Evolutionary conservation across 2,797 vertebrate genomes (phyloP).

Genomic region (Acrossocheilus wenchowensis): DNA sequence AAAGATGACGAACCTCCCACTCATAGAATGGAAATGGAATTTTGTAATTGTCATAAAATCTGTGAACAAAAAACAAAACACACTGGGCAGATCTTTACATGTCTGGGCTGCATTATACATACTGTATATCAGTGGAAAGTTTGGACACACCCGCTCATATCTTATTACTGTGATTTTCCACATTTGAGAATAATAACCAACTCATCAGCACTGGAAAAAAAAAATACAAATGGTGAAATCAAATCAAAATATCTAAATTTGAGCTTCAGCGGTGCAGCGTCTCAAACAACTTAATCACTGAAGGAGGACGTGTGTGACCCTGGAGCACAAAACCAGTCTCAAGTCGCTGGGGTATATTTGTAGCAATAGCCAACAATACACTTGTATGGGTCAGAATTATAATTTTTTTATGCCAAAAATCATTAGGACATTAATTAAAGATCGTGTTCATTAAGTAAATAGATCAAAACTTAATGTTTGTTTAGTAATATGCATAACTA

Average conservation of each 20-base stretch:
- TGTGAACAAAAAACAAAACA: not conserved
- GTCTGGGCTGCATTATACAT: not conserved
- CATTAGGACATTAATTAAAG: too few species aligned
- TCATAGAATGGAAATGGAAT: not conserved
- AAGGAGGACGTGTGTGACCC: not conserved
- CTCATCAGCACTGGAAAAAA: too few species aligned
- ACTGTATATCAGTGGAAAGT: not conserved
- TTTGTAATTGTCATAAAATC: not conserved
- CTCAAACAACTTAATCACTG: not conserved
- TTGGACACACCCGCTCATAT: not conserved
- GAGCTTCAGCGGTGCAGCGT: too few species aligned
- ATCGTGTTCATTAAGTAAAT: too few species aligned
- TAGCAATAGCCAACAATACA: too few species aligned
- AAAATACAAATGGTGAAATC: too few species aligned
- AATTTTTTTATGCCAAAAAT: too few species aligned
- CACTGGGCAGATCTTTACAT: not conserved
- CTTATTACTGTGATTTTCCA: slow-evolving; percentile 50
- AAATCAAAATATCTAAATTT: not conserved
- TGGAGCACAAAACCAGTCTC: too few species aligned
- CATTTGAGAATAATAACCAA: not conserved
- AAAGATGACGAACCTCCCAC: not conserved
- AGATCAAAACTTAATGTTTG: too few species aligned
- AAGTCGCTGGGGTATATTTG: too few species aligned
- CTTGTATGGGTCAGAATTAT: too few species aligned
- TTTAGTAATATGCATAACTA: too few species aligned